Evolutionary conservation across 1,140 invertebrate genomes (phyloP), one percentile per base, ranked within the genome.

Genomic region (Babylonia areolata): DNA sequence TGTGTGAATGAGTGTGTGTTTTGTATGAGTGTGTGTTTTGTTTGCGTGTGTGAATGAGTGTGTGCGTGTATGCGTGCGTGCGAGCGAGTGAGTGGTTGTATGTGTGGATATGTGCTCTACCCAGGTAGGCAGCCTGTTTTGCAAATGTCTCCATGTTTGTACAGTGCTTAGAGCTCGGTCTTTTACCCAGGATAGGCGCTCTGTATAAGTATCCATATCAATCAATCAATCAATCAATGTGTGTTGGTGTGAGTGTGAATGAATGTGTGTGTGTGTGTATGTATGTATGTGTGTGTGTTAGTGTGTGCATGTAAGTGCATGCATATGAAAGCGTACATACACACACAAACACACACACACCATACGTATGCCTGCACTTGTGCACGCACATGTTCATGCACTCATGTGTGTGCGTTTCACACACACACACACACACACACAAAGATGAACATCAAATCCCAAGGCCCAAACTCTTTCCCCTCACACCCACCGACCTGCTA

Each of bases 251-350:
- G 33, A 35, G 73, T 77, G 73, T 77, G 37, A 35, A 33, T 77
- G 73, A 6, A 31, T 77, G 73, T 35, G 73, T 77, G 73, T 77
- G 73, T 77, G 73, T 35, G 73, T 77, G 35, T 77, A 33, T 77
- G 31, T 35, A 33, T 77, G 73, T 39, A 9, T 77, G 73, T 39
- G 73, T 77, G 77, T 46, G 37, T 42, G 77, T 1, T 17, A 42
- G 77, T 46, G 77, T 79, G 77, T 42, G 39, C 23, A 39, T 42
- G 77, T 79, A 39, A 0, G 77, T 79, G 77, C 42, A 39, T 79
- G 77, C 28, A 15, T 79, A 39, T 23, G 73, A 35, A 33, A 5
- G 73, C 23, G 73, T 75, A 33, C 9, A 31, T 5, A 69, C 20
- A 69, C 64, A 69, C 20, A 69, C 20, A 69, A 23, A 69, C 9